Conservation (phyloP, 1,140 invertebrate genomes). For the Drosophila santomea region DNA sequence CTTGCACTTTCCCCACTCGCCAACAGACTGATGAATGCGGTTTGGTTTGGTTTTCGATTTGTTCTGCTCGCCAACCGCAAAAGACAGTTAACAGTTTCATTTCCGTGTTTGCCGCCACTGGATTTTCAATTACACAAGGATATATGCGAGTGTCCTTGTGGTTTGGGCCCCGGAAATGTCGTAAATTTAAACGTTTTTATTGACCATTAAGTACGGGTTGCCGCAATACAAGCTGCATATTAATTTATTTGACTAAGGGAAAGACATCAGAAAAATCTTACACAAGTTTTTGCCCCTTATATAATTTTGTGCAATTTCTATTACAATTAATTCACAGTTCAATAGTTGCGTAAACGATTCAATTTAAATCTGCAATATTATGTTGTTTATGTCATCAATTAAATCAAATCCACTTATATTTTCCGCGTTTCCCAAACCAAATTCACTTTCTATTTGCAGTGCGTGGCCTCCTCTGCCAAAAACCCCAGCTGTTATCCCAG, state of each 20-base stretch:
- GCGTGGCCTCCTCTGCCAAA: not conserved
- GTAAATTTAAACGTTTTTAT: constrained; percentile 51
- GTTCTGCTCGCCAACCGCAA: constrained; percentile 36
- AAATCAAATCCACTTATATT: no score
- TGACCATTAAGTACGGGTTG: not conserved
- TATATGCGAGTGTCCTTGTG: constrained; percentile 4
- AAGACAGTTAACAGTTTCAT: constrained; percentile 54
- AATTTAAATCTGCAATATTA: no score
- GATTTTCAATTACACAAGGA: constrained; percentile 56
- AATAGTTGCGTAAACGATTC: no score
- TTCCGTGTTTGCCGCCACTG: constrained; percentile 44
- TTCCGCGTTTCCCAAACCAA: no score
- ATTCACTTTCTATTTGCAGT: constrained; percentile 2
- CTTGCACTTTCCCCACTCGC: constrained; percentile 55
- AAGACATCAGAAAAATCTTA: no score
- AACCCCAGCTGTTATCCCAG: not conserved
- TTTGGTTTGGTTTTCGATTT: constrained; percentile 27
- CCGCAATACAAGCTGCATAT: not conserved
- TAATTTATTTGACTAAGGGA: not conserved
- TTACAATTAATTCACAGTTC: no score
- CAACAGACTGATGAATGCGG: constrained; percentile 33
- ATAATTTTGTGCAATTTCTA: no score
- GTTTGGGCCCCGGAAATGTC: constrained; percentile 26
- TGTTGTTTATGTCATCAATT: no score
- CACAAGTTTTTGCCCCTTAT: no score